Base-by-base conservation (phyloP, 2,888 invertebrate species). In the Tipula unca region DNA sequence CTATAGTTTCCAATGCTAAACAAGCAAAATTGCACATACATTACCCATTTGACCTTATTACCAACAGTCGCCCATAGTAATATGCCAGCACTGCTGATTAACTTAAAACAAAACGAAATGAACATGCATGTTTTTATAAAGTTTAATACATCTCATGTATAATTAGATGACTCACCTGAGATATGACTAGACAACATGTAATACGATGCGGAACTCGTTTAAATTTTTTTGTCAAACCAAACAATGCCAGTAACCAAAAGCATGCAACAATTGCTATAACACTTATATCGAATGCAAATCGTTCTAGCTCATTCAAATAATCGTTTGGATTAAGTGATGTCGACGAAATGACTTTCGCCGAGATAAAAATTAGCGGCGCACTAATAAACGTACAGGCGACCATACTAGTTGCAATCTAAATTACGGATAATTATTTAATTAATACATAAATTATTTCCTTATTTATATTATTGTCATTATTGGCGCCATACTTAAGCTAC, bases 331-430 rank as follows among this genome's bases (percentile, higher is more conserved):
- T 92, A 85, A 93, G 90, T 87, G 95, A 94, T 85, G 95, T 95
- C 84, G 96, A 91, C 0, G 96, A 95, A 87, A 98, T 96, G 93
- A 98, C 95, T 92, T 97, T 96, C 0, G 98, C 97, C 0, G 98
- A 98, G 86, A 98, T 94, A 89, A 97, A 98, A 96, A 98, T 98
- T 88, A 98, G 92, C 0, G 98, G 98, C 0, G 97, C 98, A 14
- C 98, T 98, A 29, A 98, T 92, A 89, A 98, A 97, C 0, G 98
- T 99, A 88, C 98, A 97, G 1, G 96, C 95, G 3, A 98, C 98
- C 96, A 98, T 96, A 35, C 97, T 96, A 85, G 96, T 96, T 0
- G 98, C 98, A 90, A 98, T 95, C 95, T 97, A 89, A n/a, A 69
- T 69, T 69, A 69, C 25, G 13, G 69, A 69, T 69, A 85, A 92